A percentile compares a stretch with the other conserved stretches of the same genome.
Conservation (phyloP, 2,113 vertebrate species). For the Colaptes auratus region DNA sequence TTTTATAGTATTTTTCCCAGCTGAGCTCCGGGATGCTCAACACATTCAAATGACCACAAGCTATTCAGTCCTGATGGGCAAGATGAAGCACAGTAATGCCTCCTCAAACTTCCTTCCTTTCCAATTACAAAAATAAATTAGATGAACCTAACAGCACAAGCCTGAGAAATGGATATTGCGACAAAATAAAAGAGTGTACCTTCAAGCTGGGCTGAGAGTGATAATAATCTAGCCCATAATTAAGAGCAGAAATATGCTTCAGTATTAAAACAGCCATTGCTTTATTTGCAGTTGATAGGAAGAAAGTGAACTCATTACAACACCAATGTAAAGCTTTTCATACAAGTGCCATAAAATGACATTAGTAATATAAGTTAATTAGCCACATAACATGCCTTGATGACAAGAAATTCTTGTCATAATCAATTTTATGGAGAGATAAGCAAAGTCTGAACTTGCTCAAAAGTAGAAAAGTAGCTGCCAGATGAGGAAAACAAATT, state of each 20-base stretch:
- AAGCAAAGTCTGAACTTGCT: conserved; percentile 6
- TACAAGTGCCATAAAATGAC: conserved; percentile 51
- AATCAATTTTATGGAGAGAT: conserved; percentile 27
- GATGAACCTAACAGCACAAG: conserved; percentile 48
- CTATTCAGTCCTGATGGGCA: conserved; percentile 59
- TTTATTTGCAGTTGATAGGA: conserved; percentile 60
- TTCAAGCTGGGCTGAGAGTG: conserved; percentile 59
- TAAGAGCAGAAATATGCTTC: conserved; percentile 62
- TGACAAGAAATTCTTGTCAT: conserved; percentile 38
- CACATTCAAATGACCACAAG: conserved; percentile 65
- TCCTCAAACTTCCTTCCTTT: conserved; percentile 57
- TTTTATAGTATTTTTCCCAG: conserved; percentile 40
- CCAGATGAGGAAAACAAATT: neutral
- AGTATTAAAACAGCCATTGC: conserved; percentile 48
- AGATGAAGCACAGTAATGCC: conserved; percentile 57
- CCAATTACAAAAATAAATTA: conserved; percentile 70
- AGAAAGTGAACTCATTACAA: conserved; percentile 53
- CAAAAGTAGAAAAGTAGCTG: neutral
- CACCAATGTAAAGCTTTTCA: conserved; percentile 29
- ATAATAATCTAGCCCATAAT: conserved; percentile 68
- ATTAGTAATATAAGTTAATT: conserved; percentile 55
- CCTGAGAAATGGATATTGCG: conserved; percentile 58
- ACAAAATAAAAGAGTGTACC: conserved; percentile 33
- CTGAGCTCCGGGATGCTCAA: conserved; percentile 30
- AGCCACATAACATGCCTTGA: conserved; percentile 23